Percentiles rank a stretch among this genome's conserved stretches.
phyloP scores from a whole-genome alignment of 2,888 invertebrate genomes.

The Lysandra bellargus region DNA sequence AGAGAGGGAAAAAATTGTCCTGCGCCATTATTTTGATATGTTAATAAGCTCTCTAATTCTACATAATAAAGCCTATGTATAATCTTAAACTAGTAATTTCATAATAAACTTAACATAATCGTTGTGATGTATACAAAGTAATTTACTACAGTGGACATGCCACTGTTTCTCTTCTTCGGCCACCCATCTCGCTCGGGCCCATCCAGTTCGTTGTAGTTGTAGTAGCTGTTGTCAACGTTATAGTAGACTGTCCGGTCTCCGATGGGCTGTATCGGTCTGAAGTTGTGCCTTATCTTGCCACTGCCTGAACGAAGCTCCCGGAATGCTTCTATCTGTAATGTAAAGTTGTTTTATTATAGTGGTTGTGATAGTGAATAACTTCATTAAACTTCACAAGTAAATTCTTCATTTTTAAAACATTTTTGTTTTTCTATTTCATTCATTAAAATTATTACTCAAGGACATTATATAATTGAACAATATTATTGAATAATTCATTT shows the following conservation, averaged over 20 bases:
- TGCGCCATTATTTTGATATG: no score
- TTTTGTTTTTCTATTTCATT: no score
- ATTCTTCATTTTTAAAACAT: no score
- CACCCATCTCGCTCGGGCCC: conserved; percentile 55
- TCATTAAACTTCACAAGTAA: no score
- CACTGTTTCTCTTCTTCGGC: conserved; percentile 50
- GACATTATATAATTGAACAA: no score
- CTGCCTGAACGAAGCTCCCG: conserved; percentile 83
- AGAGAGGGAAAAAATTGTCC: no score
- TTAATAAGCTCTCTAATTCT: not conserved
- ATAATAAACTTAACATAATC: conserved; percentile 17
- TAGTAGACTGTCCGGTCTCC: conserved; percentile 85
- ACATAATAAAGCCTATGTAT: not conserved
- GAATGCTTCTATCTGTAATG: conserved; percentile 85
- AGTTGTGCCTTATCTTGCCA: conserved; percentile 88
- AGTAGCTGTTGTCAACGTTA: conserved; percentile 75
- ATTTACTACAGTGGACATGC: conserved; percentile 34
- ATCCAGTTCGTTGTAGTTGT: conserved; percentile 68
- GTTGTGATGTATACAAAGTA: not conserved
- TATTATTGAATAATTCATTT: no score
- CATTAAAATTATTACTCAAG: no score
- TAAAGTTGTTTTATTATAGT: not conserved
- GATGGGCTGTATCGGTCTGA: conserved; percentile 89
- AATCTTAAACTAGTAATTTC: conserved; percentile 1
- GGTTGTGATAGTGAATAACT: no score